Evolutionary conservation across 92 coral and sea anemone genomes (phyloP), one percentile per base, ranked within the genome.

Genomic region (Epizoanthus fatuus): DNA sequence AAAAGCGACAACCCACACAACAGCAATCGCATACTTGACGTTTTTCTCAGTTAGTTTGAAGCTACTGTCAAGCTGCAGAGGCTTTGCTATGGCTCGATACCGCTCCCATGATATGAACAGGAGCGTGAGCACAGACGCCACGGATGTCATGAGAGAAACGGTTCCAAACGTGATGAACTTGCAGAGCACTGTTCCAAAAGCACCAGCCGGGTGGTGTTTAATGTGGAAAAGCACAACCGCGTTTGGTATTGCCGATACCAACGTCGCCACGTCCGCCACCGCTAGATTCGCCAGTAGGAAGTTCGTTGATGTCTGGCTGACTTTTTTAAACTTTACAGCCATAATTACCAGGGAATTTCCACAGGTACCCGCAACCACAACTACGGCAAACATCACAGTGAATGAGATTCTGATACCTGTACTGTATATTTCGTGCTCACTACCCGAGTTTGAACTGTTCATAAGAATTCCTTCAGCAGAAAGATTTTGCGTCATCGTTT

Each of bases 261-360:
- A 42, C 3, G 82, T 60, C 7, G 82, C 20, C 20, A 42, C 15
- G 82, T 77, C 82, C 5, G 82, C 70, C 3, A 60, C 70, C 15
- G 82, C 82, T 40, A 77, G 71, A 62, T 77, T 77, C 22, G 82
- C 82, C 10, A 77, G 38, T 69, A 77, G 82, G 13, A 77, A 77
- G 19, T 77, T 77, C 19, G 82, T 77, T 4, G 82, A 77, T 8
- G 82, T 77, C 49, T 62, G 82, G 45, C 70, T 38, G 20, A 77
- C 82, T 40, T 62, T 77, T 49, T 58, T 77, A 8, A 20, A 62
- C 54, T 60, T 77, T 22, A 77, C 70, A 4, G 82, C 82, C 44
- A 62, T 58, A 44, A 77, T 59, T 10, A 77, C 82, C 14, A 77
- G 71, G 2, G 70, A 60, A 17, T 77, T 77, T 4, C 82, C 82